phyloP scores from a whole-genome alignment of 2,113 vertebrate genomes.

The Xiphophorus hellerii region DNA sequence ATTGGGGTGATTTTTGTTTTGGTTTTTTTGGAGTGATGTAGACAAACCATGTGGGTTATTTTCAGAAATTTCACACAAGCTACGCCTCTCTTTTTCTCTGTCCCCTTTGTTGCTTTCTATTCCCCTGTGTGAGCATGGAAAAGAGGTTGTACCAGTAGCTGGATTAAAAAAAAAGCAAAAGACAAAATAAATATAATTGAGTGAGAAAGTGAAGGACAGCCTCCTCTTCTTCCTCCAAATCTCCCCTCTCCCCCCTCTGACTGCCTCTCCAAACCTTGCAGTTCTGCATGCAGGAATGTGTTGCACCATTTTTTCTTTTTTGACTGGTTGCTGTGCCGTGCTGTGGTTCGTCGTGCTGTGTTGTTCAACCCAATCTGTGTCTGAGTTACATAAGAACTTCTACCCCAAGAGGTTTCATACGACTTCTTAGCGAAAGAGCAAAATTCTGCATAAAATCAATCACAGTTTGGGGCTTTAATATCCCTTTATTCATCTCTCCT shows the following conservation, averaged over 20 bases:
- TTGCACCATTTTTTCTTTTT: constrained; percentile 9
- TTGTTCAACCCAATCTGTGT: constrained; percentile 8
- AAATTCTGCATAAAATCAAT: background rate
- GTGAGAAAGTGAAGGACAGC: background rate
- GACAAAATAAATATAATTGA: background rate
- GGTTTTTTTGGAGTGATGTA: background rate
- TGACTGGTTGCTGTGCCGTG: constrained; percentile 30
- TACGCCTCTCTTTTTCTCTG: constrained; percentile 24
- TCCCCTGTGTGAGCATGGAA: constrained; percentile 30
- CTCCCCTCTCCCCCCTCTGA: constrained; percentile 6
- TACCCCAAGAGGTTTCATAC: background rate
- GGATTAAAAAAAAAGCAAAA: background rate
- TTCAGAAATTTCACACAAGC: constrained; percentile 7
- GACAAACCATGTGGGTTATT: constrained; percentile 10
- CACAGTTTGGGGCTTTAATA: background rate
- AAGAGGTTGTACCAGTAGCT: constrained; percentile 18
- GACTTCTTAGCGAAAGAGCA: constrained; percentile 1
- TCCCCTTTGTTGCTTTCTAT: constrained; percentile 20
- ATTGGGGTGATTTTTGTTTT: background rate
- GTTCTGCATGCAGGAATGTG: constrained; percentile 59
- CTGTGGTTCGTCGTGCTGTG: constrained; percentile 19
- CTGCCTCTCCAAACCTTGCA: constrained; percentile 7
- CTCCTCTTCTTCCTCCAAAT: constrained; percentile 39
- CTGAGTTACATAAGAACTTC: background rate
- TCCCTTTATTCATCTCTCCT: background rate